phyloP scores from a whole-genome alignment of 2,113 vertebrate species.

The Cyanoderma ruficeps region DNA sequence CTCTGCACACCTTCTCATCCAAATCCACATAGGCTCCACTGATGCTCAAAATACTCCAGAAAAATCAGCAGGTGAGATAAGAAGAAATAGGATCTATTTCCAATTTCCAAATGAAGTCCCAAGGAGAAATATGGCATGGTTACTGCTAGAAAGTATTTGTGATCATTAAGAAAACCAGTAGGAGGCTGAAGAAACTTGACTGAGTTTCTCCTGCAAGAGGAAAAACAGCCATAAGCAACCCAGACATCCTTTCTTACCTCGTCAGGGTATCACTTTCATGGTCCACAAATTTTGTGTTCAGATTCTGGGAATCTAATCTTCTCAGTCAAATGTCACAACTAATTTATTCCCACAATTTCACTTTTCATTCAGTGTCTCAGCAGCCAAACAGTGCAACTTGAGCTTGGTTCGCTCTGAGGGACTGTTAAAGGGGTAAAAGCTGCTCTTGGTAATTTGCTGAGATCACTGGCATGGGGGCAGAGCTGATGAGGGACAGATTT shows the following conservation, averaged over 20 bases:
- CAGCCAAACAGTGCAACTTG: neutral
- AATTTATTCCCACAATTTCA: neutral
- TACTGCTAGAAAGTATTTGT: neutral
- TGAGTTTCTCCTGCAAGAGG: neutral
- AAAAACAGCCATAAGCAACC: neutral
- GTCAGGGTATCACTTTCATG: neutral
- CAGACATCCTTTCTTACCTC: neutral
- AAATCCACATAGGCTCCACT: neutral
- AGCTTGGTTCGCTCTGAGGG: neutral
- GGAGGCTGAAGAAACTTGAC: neutral
- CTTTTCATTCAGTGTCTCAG: neutral
- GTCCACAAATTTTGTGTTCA: neutral
- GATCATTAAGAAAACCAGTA: neutral
- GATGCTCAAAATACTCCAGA: neutral
- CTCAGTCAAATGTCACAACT: neutral
- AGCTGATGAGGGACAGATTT: neutral
- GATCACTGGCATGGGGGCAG: fast-evolving
- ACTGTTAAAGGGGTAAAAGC: neutral
- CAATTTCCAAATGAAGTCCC: neutral
- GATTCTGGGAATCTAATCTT: neutral
- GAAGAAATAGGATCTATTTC: neutral
- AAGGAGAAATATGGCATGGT: neutral
- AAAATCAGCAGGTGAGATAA: neutral
- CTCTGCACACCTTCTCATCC: neutral
- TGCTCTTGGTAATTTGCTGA: neutral